Base-by-base conservation (phyloP, 2,797 vertebrate species). In the Sebastes melanostomus region DNA sequence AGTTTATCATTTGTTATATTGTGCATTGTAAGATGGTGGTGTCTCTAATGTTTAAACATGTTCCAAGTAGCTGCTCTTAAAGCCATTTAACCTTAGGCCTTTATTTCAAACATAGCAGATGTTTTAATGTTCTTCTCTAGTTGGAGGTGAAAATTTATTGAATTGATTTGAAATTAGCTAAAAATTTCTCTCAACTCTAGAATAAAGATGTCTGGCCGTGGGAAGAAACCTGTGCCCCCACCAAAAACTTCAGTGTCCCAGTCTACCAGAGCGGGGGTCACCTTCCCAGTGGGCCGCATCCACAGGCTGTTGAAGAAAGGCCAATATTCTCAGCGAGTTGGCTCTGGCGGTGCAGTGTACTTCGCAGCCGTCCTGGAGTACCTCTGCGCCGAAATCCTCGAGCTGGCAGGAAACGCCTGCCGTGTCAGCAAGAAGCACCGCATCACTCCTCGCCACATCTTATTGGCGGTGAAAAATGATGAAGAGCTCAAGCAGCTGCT, bases 321-420 rank as follows among this genome's bases (percentile, higher is more conserved):
- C 0, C 76, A 80, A 75, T 97, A 94, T 0, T 75, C 94, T 0
- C 0, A 73, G 0, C 88, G 96, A 34, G 61, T 97, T 0, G 88
- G 95, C 13, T 22, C 6, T 0, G 95, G 93, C 0, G 86, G 96
- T 16, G 75, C 95, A 0, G 86, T 97, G 3, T 97, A 95, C 82
- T 89, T 97, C 38, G 13, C 95, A 0, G 95, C 94, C 0, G 82
- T 96, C 14, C 50, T 97, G 75, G 96, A 97, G 86, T 97, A 97
- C 56, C 82, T 97, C 75, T 93, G 89, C 0, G 95, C 89, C 0
- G 96, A 97, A 86, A 81, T 97, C 27, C 77, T 97, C 89, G 97
- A 97, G 77, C 84, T 96, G 63, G 80, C 96, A 0, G 96, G 96
- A 52, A 95, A 93, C 0, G 93, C 95, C 30, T 90, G 95, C 6